Percentiles rank a stretch among this genome's conserved stretches.
phyloP scores from a whole-genome alignment of 2,797 vertebrate genomes.

The Protonibea diacanthus region DNA sequence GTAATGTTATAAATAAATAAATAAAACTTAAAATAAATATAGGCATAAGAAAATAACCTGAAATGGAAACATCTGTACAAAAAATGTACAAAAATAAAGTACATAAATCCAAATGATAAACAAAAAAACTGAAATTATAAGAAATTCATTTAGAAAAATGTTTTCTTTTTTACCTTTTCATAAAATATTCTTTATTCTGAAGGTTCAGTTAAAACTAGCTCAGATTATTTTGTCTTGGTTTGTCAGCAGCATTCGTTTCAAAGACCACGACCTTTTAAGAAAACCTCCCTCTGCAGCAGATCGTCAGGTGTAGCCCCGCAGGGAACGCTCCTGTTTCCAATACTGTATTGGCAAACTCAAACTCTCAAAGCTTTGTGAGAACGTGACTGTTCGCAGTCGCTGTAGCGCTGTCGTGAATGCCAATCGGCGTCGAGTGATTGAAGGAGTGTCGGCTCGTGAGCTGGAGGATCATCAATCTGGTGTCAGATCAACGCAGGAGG shows the following conservation, averaged over 20 bases:
- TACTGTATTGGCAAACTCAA: slow-evolving; percentile 7
- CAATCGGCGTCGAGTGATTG: slow-evolving; percentile 15
- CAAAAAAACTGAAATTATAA: neutral
- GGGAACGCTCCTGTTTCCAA: slow-evolving; percentile 23
- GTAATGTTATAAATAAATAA: too few relatives aligned
- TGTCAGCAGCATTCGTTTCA: neutral
- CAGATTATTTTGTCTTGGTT: neutral
- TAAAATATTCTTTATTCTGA: neutral
- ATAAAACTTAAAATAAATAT: too few relatives aligned
- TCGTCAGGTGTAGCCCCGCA: neutral
- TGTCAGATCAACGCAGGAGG: slow-evolving; percentile 35
- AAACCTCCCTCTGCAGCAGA: slow-evolving; percentile 8
- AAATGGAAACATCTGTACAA: neutral
- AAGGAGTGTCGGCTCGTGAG: slow-evolving; percentile 20
- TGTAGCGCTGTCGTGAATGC: slow-evolving; percentile 25
- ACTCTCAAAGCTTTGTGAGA: slow-evolving; percentile 1
- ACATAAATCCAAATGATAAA: neutral
- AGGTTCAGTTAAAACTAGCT: neutral
- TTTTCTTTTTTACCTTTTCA: neutral
- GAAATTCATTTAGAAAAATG: neutral
- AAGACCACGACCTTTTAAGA: slow-evolving; percentile 1
- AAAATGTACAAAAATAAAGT: too few relatives aligned
- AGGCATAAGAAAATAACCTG: too few relatives aligned
- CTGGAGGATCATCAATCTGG: slow-evolving; percentile 50
- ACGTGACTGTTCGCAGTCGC: slow-evolving; percentile 12